Evolutionary conservation across 2,113 vertebrate genomes (phyloP).

Genomic region (Notarius quadriscutis): DNA sequence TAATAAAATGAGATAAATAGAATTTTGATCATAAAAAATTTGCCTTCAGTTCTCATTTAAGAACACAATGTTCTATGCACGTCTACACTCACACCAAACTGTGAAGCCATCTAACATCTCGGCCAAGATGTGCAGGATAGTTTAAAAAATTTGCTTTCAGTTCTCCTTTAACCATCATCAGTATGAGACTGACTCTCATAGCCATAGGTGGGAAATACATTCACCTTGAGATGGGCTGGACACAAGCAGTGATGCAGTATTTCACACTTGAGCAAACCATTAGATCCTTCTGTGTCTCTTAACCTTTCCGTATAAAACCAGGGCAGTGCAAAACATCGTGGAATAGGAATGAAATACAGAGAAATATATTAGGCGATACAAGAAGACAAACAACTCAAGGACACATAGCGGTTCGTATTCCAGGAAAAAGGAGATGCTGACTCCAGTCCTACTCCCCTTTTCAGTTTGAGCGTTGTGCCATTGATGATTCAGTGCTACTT

Average conservation of each 20-base stretch:
- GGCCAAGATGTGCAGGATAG: neutral
- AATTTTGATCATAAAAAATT: no score
- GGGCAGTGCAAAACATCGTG: neutral
- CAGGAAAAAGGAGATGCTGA: slow-evolving; percentile 1
- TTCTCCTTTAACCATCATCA: neutral
- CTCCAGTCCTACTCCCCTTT: neutral
- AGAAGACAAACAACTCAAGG: slow-evolving; percentile 13
- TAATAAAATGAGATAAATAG: no score
- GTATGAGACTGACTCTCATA: neutral
- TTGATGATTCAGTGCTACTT: slow-evolving; percentile 26
- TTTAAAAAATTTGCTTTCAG: neutral
- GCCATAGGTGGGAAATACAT: neutral
- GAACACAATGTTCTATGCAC: neutral
- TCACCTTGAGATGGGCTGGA: slow-evolving; percentile 10
- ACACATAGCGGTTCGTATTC: slow-evolving; percentile 2
- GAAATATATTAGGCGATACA: neutral
- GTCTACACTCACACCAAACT: slow-evolving; percentile 1
- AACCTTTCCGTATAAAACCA: neutral
- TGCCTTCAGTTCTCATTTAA: neutral
- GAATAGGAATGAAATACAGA: neutral
- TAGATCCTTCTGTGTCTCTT: slow-evolving; percentile 25
- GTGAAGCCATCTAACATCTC: neutral
- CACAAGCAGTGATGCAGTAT: neutral
- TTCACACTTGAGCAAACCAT: slow-evolving; percentile 20
- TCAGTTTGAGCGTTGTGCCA: neutral